Percentiles rank a stretch among this genome's conserved stretches.
These are phyloP conservation scores for Aspidoscelis tigris DNA, from an alignment of 2,113 vertebrate genomes.

Conservation along the genomic window DNA sequence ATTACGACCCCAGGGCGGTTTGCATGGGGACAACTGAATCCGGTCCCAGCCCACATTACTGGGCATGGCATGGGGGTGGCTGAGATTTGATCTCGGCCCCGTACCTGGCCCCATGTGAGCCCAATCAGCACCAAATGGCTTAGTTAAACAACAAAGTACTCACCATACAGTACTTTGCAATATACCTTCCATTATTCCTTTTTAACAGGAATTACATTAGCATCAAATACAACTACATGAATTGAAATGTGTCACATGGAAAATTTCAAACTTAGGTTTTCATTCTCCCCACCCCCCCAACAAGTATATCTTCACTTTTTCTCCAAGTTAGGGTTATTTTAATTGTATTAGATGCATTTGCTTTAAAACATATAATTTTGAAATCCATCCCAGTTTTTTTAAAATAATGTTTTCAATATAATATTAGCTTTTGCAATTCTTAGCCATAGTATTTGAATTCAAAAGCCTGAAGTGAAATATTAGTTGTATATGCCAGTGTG, in stretches of 20 bases:
- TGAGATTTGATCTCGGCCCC: no score
- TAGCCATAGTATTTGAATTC: neutral
- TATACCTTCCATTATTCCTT: constrained; percentile 1
- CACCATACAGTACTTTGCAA: neutral
- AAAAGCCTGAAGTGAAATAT: neutral
- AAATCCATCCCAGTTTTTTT: neutral
- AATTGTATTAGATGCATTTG: neutral
- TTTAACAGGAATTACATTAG: constrained; percentile 13
- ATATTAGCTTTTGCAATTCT: neutral
- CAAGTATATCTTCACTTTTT: constrained; percentile 7
- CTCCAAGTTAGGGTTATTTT: neutral
- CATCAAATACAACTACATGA: constrained; percentile 4
- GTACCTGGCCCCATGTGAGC: no score
- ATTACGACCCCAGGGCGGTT: no score
- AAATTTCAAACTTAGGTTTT: neutral
- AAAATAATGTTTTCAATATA: neutral
- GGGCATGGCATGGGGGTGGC: no score
- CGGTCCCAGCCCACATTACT: no score
- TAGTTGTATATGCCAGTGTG: neutral
- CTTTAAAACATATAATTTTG: neutral
- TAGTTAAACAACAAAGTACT: neutral
- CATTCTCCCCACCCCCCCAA: neutral
- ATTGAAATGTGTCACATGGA: neutral
- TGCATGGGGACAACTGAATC: no score
- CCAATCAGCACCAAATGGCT: no score